Conservation (phyloP, 2,797 vertebrate species). For the Eulemur albifrons region DNA sequence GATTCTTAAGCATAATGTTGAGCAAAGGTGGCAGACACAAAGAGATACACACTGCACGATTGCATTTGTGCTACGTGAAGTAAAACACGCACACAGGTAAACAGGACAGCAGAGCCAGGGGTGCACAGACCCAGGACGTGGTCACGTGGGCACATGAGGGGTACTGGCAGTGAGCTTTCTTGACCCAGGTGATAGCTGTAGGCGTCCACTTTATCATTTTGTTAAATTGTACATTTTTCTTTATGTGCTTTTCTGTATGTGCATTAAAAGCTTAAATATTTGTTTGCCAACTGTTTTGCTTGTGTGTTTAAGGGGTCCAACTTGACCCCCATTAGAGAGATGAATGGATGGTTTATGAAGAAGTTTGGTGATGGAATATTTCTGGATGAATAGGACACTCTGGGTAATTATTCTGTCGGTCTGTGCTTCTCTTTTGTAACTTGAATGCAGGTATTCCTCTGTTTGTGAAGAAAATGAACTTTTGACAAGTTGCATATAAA, state of each 20-base stretch:
- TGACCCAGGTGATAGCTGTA: neutral
- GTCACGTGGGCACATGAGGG: fast-evolving
- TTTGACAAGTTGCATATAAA: neutral
- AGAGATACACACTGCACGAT: fast-evolving
- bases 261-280: no score
- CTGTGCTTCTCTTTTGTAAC: neutral
- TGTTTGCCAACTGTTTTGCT: neutral
- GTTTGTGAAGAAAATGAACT: neutral
- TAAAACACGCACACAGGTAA: fast-evolving
- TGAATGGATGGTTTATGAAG: neutral
- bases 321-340: neutral
- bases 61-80: fast-evolving
- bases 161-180: neutral
- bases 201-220: fast-evolving
- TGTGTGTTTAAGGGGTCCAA: fast-evolving
- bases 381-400: neutral
- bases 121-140: fast-evolving
- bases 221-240: fast-evolving
- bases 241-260: neutral
- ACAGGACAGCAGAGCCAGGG: neutral
- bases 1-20: neutral
- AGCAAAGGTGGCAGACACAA: neutral
- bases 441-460: neutral
- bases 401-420: neutral
- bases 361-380: neutral